phyloP scores from a whole-genome alignment of 2,113 vertebrate genomes.

The Dryoscopus gambensis region DNA sequence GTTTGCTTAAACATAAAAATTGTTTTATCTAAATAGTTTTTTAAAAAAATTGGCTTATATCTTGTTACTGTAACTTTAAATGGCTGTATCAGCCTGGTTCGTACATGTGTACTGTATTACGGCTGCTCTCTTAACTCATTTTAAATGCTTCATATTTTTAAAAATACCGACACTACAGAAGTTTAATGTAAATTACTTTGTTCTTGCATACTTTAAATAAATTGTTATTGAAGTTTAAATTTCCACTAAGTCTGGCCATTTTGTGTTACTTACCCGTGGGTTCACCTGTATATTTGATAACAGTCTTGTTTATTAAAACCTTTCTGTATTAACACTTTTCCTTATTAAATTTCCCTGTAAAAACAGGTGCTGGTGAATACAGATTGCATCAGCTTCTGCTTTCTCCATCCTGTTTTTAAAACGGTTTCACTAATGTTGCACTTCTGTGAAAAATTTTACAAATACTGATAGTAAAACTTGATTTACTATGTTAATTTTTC shows the following conservation, averaged over 20 bases:
- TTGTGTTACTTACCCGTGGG: background rate
- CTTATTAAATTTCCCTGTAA: background rate
- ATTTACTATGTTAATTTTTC: background rate
- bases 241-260: background rate
- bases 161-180: background rate
- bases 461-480: background rate
- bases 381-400: background rate
- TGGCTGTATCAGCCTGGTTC: background rate
- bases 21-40: background rate
- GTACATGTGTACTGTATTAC: background rate
- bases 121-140: background rate
- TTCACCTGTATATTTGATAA: background rate
- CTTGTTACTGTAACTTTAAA: background rate
- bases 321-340: background rate
- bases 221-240: background rate
- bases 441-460: background rate
- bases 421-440: background rate
- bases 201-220: conserved; percentile 1
- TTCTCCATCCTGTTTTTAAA: background rate
- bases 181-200: background rate
- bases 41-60: background rate
- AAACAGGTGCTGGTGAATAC: background rate
- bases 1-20: background rate
- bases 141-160: background rate
- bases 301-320: background rate